These are phyloP conservation scores for Andrena hattorfiana DNA, from an alignment of 2,888 invertebrate genomes.

Conservation along the genomic window DNA sequence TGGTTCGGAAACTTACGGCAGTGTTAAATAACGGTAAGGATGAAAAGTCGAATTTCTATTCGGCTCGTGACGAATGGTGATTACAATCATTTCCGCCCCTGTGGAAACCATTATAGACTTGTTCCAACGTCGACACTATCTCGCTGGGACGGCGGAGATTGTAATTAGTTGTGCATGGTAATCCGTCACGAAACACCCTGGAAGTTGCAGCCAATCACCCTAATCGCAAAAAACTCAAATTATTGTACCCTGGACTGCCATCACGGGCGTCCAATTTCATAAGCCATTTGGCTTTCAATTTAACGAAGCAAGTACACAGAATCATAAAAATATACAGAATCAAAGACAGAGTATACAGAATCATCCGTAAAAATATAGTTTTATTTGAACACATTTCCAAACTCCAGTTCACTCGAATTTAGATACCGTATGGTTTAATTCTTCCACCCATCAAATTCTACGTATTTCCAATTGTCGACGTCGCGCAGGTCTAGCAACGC, in stretches of 20 bases:
- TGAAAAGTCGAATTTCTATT: constrained; percentile 72
- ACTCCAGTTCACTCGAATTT: too few species aligned
- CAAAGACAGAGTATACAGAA: too few species aligned
- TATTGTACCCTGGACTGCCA: constrained; percentile 15
- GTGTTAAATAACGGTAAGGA: constrained; percentile 69
- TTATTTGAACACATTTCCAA: too few species aligned
- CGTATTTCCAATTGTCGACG: constrained; percentile 4
- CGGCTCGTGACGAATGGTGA: constrained; percentile 71
- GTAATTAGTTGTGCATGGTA: constrained; percentile 61
- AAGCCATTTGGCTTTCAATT: too few species aligned
- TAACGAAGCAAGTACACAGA: too few species aligned
- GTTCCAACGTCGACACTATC: constrained; percentile 54
- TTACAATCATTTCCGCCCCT: constrained; percentile 67
- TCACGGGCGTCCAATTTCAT: too few species aligned
- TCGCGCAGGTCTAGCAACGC: neutral
- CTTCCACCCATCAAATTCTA: neutral
- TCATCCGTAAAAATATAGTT: too few species aligned
- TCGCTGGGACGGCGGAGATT: constrained; percentile 41
- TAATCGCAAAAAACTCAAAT: constrained; percentile 40
- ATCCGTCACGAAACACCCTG: constrained; percentile 35
- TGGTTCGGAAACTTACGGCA: constrained; percentile 68
- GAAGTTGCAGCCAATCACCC: constrained; percentile 32
- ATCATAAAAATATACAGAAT: too few species aligned
- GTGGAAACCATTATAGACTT: constrained; percentile 62
- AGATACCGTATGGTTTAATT: too few species aligned